Conservation (phyloP, 1,140 invertebrate genomes). For the Cydia fagiglandana region DNA sequence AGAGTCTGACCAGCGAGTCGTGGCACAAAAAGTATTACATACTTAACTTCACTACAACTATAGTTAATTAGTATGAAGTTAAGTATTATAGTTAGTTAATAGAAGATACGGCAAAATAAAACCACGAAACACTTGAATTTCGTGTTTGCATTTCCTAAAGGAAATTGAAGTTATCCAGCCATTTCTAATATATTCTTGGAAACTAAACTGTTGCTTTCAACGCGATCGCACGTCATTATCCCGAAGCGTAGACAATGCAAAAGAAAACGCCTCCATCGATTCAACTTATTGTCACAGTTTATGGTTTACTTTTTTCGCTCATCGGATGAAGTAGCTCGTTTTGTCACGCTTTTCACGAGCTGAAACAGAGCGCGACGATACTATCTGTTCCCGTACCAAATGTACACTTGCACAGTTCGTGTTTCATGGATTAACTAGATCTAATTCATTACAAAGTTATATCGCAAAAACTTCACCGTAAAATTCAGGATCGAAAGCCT, state of each 20-base stretch:
- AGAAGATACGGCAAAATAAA: no score
- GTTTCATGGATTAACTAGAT: slow-evolving; percentile 26
- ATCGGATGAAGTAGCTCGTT: slow-evolving; percentile 17
- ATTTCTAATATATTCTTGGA: slow-evolving; percentile 17
- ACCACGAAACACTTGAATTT: neutral
- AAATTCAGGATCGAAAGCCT: neutral
- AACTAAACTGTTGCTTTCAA: slow-evolving; percentile 11
- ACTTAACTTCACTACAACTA: no score
- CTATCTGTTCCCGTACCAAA: slow-evolving; percentile 31
- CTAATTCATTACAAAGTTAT: neutral
- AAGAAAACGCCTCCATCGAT: slow-evolving; percentile 10
- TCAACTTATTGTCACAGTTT: slow-evolving; percentile 28
- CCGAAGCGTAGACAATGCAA: slow-evolving; percentile 21
- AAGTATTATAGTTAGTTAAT: neutral
- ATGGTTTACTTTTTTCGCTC: slow-evolving; percentile 27
- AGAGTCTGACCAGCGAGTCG: no score
- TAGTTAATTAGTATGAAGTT: no score
- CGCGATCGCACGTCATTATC: neutral
- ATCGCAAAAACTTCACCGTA: neutral
- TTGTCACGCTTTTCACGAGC: slow-evolving; percentile 33
- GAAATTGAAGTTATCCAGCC: neutral
- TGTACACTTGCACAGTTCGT: slow-evolving; percentile 26
- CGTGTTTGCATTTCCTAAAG: neutral
- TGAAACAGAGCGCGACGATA: slow-evolving; percentile 33
- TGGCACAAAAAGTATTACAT: no score